A percentile compares a stretch with the other conserved stretches of the same genome.
phyloP scores from a whole-genome alignment of 2,888 invertebrate species.

The Corbicula japonica region DNA sequence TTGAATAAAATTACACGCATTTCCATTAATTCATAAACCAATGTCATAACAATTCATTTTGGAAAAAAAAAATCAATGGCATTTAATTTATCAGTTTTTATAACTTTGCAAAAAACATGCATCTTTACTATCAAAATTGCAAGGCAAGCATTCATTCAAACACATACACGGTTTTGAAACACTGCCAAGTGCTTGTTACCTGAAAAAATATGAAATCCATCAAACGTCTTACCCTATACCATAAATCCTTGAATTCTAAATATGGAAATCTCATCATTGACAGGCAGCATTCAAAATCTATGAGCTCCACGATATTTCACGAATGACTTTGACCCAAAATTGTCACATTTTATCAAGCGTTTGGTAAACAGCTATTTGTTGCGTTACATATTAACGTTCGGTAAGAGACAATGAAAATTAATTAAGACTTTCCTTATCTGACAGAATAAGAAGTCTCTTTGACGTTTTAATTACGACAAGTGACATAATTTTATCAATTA shows the following conservation, averaged over 20 bases:
- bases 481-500: slow-evolving; percentile 71
- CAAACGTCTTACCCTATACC: slow-evolving; percentile 51
- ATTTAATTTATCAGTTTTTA: background rate
- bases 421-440: slow-evolving; percentile 55
- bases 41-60: background rate
- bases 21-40: no score
- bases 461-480: slow-evolving; percentile 66
- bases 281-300: slow-evolving; percentile 48
- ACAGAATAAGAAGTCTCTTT: slow-evolving; percentile 52
- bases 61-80: background rate
- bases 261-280: slow-evolving; percentile 60
- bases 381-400: slow-evolving; percentile 35
- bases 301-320: slow-evolving; percentile 54
- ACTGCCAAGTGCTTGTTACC: slow-evolving; percentile 34
- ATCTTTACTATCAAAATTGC: background rate
- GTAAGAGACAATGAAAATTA: slow-evolving; percentile 66
- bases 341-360: slow-evolving; percentile 46
- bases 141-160: background rate
- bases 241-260: slow-evolving; percentile 46
- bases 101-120: background rate
- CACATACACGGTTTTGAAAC: slow-evolving; percentile 9
- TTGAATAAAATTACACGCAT: no score
- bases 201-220: slow-evolving; percentile 43
- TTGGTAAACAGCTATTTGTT: slow-evolving; percentile 61
- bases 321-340: slow-evolving; percentile 38